Evolutionary conservation across 2,888 invertebrate genomes (phyloP).

Genomic region (Ligdia adustata): DNA sequence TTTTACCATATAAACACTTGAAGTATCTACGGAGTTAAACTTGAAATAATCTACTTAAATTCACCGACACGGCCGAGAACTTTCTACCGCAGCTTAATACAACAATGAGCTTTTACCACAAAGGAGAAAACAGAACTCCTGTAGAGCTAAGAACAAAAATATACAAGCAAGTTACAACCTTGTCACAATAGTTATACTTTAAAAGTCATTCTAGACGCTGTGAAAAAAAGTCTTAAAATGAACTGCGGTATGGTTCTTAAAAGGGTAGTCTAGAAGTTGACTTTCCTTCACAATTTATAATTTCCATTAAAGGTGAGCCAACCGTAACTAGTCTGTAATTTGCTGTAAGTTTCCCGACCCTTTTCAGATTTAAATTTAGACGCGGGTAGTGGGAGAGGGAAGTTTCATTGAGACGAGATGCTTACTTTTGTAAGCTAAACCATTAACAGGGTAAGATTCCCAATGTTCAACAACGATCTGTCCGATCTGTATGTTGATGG

Average conservation of each 20-base stretch:
- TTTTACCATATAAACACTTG: constrained; percentile 31
- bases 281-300: constrained; percentile 36
- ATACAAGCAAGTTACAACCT: neutral
- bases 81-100: constrained; percentile 61
- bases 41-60: constrained; percentile 67
- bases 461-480: too few relatives aligned
- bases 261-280: constrained; percentile 4
- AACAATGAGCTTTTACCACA: constrained; percentile 60
- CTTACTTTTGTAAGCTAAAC: too few relatives aligned
- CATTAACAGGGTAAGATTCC: too few relatives aligned
- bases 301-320: constrained; percentile 36
- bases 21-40: constrained; percentile 47
- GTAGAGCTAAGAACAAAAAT: constrained; percentile 16
- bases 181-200: constrained; percentile 7
- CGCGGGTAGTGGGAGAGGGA: constrained; percentile 12
- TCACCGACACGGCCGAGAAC: constrained; percentile 58
- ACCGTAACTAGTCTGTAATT: constrained; percentile 37
- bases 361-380: constrained; percentile 35
- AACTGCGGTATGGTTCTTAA: constrained; percentile 2
- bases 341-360: constrained; percentile 34
- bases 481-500: too few relatives aligned
- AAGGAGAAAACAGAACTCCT: constrained; percentile 38
- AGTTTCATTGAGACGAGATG: too few relatives aligned
- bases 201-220: neutral
- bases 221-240: neutral